Conservation (phyloP, 2,888 invertebrate genomes). For the Ectropis crepuscularia region DNA sequence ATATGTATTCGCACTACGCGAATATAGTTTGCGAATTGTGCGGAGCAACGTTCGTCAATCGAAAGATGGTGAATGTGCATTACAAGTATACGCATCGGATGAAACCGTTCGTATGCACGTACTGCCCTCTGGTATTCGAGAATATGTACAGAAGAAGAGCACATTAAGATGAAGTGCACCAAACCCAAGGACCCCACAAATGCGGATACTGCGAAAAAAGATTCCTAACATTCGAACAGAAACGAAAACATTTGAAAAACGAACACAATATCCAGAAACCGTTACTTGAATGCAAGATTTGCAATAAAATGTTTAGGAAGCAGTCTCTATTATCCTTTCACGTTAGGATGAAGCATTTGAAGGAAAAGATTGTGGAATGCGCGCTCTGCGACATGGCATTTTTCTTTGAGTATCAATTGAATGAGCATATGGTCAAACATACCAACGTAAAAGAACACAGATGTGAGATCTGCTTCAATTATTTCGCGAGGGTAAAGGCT, state of each 20-base stretch:
- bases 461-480: constrained; percentile 62
- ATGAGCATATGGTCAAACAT: constrained; percentile 68
- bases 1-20: constrained; percentile 55
- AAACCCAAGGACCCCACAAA: constrained; percentile 29
- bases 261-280: constrained; percentile 43
- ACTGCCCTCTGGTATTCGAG: constrained; percentile 70
- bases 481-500: constrained; percentile 56
- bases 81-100: constrained; percentile 49
- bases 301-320: constrained; percentile 46
- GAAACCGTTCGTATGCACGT: constrained; percentile 56
- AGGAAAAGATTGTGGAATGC: constrained; percentile 45
- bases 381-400: constrained; percentile 46
- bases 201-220: constrained; percentile 55
- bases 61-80: constrained; percentile 51
- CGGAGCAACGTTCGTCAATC: constrained; percentile 58
- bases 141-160: constrained; percentile 63
- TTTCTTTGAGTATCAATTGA: constrained; percentile 51
- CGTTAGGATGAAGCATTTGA: constrained; percentile 47
- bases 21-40: constrained; percentile 62
- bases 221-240: constrained; percentile 47
- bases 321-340: constrained; percentile 44
- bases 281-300: constrained; percentile 46
- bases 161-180: constrained; percentile 66
- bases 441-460: constrained; percentile 67
- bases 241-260: constrained; percentile 46